Evolutionary conservation across 1,140 invertebrate genomes (phyloP).

Genomic region (Acromyrmex echinatior): DNA sequence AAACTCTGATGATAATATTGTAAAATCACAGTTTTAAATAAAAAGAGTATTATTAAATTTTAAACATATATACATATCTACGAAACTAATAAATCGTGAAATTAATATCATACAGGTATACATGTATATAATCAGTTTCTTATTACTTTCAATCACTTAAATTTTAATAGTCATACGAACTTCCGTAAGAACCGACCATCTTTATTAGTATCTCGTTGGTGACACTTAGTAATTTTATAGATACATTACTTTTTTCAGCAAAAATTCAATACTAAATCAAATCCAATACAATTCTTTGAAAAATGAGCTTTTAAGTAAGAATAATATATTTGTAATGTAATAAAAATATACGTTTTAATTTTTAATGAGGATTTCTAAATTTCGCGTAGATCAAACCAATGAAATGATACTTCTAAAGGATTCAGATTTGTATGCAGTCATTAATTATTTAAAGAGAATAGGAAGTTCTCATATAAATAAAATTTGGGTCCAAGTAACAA

Average conservation of each 20-base stretch:
- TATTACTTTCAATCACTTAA: too few species aligned
- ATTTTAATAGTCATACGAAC: too few species aligned
- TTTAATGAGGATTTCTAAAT: not conserved
- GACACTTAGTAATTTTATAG: not conserved
- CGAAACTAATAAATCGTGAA: too few species aligned
- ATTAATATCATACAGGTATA: too few species aligned
- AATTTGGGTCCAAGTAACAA: conserved; percentile 16
- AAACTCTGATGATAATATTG: too few species aligned
- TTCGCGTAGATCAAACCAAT: not conserved
- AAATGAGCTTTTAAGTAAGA: not conserved
- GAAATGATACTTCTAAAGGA: conserved; percentile 12
- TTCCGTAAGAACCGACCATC: too few species aligned
- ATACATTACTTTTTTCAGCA: conserved; percentile 19
- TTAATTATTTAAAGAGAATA: not conserved
- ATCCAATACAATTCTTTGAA: not conserved
- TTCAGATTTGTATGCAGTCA: conserved; percentile 17
- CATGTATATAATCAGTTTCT: too few species aligned
- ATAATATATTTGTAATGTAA: not conserved
- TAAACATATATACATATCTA: too few species aligned
- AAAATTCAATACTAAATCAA: not conserved
- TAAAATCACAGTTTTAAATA: too few species aligned
- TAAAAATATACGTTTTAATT: not conserved
- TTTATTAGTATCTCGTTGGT: too few species aligned
- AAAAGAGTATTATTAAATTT: too few species aligned
- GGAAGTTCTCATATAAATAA: not conserved